phyloP scores from a whole-genome alignment of 2,113 vertebrate genomes.

The Pholis gunnellus region DNA sequence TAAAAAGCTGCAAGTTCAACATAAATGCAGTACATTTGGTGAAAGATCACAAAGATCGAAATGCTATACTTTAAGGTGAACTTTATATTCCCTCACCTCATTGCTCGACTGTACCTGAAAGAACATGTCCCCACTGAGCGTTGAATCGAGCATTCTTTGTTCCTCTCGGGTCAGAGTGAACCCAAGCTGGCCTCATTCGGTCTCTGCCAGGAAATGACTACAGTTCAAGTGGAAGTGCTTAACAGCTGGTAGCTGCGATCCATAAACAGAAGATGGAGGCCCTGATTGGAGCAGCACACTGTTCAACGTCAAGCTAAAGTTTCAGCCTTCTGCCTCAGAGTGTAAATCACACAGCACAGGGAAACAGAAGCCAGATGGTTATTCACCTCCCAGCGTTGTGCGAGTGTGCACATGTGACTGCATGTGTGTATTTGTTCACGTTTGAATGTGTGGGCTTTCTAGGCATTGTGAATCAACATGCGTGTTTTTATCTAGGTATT shows the following conservation, averaged over 20 bases:
- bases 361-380: constrained; percentile 78
- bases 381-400: constrained; percentile 56
- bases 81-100: constrained; percentile 22
- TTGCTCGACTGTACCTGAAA: constrained; percentile 25
- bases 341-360: constrained; percentile 67
- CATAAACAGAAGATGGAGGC: constrained; percentile 75
- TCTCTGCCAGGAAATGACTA: constrained; percentile 71
- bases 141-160: constrained; percentile 32
- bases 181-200: constrained; percentile 47
- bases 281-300: constrained; percentile 71
- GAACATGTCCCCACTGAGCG: constrained; percentile 31
- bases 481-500: neutral
- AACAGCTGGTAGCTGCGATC: constrained; percentile 79
- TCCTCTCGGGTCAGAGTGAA: constrained; percentile 60
- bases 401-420: constrained; percentile 13
- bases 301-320: constrained; percentile 73
- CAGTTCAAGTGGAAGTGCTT: constrained; percentile 72
- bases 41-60: neutral
- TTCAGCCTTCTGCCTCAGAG: constrained; percentile 65
- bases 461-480: neutral
- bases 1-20: constrained; percentile 8
- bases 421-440: constrained; percentile 3
- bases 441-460: constrained; percentile 1
- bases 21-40: neutral
- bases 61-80: neutral